Percentiles rank a stretch among this genome's conserved stretches.
Evolutionary conservation across 2,888 invertebrate species (phyloP).

Genomic region (Serripes groenlandicus): DNA sequence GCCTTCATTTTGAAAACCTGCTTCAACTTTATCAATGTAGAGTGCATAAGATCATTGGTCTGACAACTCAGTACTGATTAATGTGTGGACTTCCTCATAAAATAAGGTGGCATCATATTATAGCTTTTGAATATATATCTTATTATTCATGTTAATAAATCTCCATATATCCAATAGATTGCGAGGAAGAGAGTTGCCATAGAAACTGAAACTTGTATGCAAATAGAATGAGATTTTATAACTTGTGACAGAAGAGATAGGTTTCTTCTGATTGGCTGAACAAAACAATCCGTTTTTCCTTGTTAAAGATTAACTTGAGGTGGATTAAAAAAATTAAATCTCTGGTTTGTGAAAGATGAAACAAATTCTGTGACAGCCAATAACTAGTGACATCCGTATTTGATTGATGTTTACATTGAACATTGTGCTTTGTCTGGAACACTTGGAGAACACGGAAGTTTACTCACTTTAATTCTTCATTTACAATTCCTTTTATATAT

Average conservation of each 20-base stretch:
- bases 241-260: slow-evolving; percentile 12
- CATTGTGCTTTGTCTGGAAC: background rate
- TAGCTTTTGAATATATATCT: too few relatives aligned
- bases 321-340: slow-evolving; percentile 5
- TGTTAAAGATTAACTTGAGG: background rate
- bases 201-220: slow-evolving; percentile 29
- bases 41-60: too few relatives aligned
- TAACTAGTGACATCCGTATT: slow-evolving; percentile 12
- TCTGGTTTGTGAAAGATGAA: slow-evolving; percentile 4
- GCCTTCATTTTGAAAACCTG: too few relatives aligned
- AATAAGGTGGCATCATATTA: too few relatives aligned
- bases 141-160: slow-evolving; percentile 18
- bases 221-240: slow-evolving; percentile 21
- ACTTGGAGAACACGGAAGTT: slow-evolving; percentile 10
- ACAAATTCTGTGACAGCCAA: slow-evolving; percentile 10
- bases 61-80: too few relatives aligned
- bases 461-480: too few relatives aligned
- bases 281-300: background rate
- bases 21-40: too few relatives aligned
- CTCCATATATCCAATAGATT: slow-evolving; percentile 31
- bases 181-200: slow-evolving; percentile 32
- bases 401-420: slow-evolving; percentile 11
- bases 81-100: too few relatives aligned
- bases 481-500: too few relatives aligned
- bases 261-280: slow-evolving; percentile 5